Evolutionary conservation across 1,140 invertebrate genomes (phyloP), one percentile per base, ranked within the genome.

Genomic region (Zophobas morio): DNA sequence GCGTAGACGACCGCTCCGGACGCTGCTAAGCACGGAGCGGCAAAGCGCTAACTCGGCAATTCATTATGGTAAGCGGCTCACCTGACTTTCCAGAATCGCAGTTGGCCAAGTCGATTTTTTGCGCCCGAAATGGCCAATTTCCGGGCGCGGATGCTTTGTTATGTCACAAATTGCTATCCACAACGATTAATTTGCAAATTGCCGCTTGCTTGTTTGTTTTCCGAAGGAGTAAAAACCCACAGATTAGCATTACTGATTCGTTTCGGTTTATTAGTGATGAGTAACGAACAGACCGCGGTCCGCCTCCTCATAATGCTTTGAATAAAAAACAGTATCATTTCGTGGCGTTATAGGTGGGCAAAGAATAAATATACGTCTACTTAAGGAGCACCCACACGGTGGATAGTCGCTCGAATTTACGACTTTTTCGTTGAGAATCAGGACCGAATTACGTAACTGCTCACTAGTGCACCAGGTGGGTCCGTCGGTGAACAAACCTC

Each of bases 151-250:
- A 20, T 0, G 20, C 20, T 20, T 20, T 20, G 20, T 51, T 51
- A 51, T 51, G 49, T 51, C 6, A 20, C 49, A 6, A 77, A 57
- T 37, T 72, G 6, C 46, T n/a, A 42, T 40, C 47, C 70, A 37
- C 70, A 36, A 32, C 56, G 79, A 80, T 80, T 80, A 80, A 78
- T 80, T 75, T 78, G 72, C 75, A 77, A 80, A 80, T 78, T 66
- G 71, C 54, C 46, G 76, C 46, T 66, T 71, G 20, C 70, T 56
- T 72, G 76, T 79, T 79, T 79, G 78, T 77, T 77, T 77, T 77
- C 39, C 34, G 56, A 42, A 49, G 33, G 56, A 51, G 79, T 32
- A 75, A 76, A 70, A 75, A 75, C 47, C 20, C 56, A 40, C 60
- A 57, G 75, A 76, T 74, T 74, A 74, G 70, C 70, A 80, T 80